phyloP scores from a whole-genome alignment of 1,140 invertebrate genomes.

The Temnothorax longispinosus region DNA sequence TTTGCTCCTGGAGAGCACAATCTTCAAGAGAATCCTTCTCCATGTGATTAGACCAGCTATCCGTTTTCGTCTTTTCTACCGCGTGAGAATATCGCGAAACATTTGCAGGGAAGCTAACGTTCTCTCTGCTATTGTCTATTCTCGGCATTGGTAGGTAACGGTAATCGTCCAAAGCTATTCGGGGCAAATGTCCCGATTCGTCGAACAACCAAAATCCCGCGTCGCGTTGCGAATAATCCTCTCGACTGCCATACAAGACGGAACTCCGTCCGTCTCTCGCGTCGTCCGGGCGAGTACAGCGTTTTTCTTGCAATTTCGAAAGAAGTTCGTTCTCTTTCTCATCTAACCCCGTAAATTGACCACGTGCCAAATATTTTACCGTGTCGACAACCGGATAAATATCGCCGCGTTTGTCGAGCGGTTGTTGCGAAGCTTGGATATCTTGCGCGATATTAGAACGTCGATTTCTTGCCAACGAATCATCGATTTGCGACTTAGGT shows the following conservation, averaged over 20 bases:
- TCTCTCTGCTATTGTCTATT: background rate
- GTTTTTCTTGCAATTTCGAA: constrained; percentile 34
- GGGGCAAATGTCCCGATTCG: background rate
- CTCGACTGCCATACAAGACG: constrained; percentile 51
- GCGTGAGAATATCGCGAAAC: background rate
- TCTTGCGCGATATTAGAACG: too few relatives aligned
- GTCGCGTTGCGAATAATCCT: constrained; percentile 9
- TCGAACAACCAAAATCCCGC: constrained; percentile 25
- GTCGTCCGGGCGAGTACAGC: background rate
- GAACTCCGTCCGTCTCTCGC: constrained; percentile 25
- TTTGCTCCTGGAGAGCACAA: background rate
- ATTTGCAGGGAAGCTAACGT: background rate
- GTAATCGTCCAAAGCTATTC: background rate
- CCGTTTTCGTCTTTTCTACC: background rate
- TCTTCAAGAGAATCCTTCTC: constrained; percentile 65
- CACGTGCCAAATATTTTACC: constrained; percentile 53
- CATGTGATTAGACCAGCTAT: background rate
- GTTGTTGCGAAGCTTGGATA: background rate
- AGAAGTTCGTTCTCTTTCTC: constrained; percentile 34
- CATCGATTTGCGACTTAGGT: background rate
- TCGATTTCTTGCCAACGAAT: background rate
- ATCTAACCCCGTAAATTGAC: background rate
- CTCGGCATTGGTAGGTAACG: background rate
- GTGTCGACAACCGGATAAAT: constrained; percentile 25
- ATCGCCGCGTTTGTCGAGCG: background rate